A percentile compares a stretch with the other conserved stretches of the same genome.
Conservation (phyloP, 2,113 vertebrate genomes). For the Vimba vimba region DNA sequence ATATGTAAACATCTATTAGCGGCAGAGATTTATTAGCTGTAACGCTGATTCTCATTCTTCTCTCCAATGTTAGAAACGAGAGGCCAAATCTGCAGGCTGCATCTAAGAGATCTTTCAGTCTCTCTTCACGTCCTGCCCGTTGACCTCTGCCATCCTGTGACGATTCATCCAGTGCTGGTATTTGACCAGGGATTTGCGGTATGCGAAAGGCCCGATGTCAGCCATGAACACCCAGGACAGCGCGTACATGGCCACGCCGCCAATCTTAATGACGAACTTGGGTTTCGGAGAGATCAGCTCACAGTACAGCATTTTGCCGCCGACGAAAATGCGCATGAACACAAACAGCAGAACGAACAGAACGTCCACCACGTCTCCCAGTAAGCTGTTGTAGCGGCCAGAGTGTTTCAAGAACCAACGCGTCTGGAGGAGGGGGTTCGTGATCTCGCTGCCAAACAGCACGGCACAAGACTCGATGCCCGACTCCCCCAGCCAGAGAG, state of each 20-base stretch:
- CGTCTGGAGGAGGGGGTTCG: conserved; percentile 92
- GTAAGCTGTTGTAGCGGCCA: conserved; percentile 79
- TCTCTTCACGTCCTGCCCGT: conserved; percentile 76
- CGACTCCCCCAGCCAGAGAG: conserved; percentile 87
- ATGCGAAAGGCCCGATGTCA: conserved; percentile 88
- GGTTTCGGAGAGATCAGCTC: conserved; percentile 90
- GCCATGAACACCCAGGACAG: conserved; percentile 94
- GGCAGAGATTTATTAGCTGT: conserved; percentile 32
- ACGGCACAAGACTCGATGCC: conserved; percentile 90
- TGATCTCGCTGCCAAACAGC: conserved; percentile 95
- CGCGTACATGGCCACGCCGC: conserved; percentile 89
- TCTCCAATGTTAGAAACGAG: neutral
- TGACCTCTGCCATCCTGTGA: conserved; percentile 58
- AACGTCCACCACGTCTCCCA: conserved; percentile 86
- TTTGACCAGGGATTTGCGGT: conserved; percentile 83
- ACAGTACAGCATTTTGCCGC: conserved; percentile 91
- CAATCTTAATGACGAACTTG: conserved; percentile 89
- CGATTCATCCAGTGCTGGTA: conserved; percentile 74
- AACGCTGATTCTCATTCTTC: neutral
- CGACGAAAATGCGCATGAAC: conserved; percentile 88
- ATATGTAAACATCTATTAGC: conserved; percentile 40
- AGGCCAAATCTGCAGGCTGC: neutral
- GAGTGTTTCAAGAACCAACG: conserved; percentile 95
- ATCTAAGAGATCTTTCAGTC: conserved; percentile 58
- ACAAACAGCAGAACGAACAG: conserved; percentile 90